Conservation (phyloP, 1,140 invertebrate species). For the Drosophila novamexicana region DNA sequence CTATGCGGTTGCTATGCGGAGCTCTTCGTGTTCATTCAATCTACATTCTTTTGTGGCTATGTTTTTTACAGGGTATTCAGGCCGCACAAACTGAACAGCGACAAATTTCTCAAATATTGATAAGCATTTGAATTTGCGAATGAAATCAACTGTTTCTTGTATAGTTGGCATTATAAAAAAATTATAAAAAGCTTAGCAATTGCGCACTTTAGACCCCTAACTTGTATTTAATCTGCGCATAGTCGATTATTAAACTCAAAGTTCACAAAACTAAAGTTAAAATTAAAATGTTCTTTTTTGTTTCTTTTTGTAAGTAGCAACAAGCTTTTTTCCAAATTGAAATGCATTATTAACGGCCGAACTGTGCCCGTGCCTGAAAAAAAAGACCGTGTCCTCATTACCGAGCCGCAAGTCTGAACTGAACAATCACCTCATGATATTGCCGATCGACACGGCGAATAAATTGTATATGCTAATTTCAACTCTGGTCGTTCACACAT, state of each 20-base stretch:
- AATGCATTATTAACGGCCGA: not conserved
- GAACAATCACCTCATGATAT: conserved; percentile 31
- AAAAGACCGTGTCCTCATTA: conserved; percentile 16
- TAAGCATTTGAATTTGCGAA: conserved; percentile 47
- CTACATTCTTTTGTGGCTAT: not conserved
- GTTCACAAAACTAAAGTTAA: conserved; percentile 42
- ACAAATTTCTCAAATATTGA: conserved; percentile 25
- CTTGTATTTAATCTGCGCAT: conserved; percentile 18
- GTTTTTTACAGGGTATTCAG: conserved; percentile 20
- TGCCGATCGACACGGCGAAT: conserved; percentile 39
- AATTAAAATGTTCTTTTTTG: conserved; percentile 23
- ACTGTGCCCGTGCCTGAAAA: conserved; percentile 14
- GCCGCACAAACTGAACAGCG: not conserved
- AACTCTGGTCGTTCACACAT: conserved; percentile 47
- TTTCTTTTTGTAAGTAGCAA: not conserved
- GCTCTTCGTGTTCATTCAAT: too few species aligned
- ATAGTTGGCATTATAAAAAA: not conserved
- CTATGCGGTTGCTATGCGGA: too few species aligned
- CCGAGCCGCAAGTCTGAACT: conserved; percentile 5
- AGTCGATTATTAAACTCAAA: conserved; percentile 60
- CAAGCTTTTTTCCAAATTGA: not conserved
- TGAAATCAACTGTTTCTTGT: conserved; percentile 43
- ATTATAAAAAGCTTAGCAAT: conserved; percentile 13
- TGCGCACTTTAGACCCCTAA: conserved; percentile 64
- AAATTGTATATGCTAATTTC: conserved; percentile 68